Evolutionary conservation across 2,113 vertebrate species (phyloP).

Genomic region (Sapayoa aenigma): DNA sequence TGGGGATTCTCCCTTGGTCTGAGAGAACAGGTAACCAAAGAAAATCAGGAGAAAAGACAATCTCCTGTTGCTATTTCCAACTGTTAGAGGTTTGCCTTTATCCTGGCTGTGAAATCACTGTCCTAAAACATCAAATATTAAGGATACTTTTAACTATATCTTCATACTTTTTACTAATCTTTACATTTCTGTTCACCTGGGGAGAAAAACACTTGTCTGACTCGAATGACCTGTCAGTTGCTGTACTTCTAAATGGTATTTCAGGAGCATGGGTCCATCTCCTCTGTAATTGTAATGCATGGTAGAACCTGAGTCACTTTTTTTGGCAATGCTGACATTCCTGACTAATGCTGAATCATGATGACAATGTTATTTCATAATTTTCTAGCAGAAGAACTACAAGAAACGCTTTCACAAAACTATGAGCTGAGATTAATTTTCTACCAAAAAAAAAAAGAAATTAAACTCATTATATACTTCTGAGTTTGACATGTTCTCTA

Average conservation of each 20-base stretch:
- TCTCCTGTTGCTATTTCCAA: background rate
- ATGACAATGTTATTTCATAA: background rate
- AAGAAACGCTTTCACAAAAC: background rate
- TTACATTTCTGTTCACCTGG: background rate
- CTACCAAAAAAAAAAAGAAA: background rate
- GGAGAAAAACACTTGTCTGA: background rate
- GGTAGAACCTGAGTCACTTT: background rate
- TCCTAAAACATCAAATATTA: background rate
- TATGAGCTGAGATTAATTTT: background rate
- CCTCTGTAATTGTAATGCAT: background rate
- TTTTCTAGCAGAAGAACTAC: background rate
- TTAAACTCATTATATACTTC: background rate
- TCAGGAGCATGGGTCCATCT: background rate
- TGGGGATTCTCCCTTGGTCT: background rate
- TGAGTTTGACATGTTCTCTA: background rate
- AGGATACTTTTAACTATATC: background rate
- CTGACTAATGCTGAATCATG: constrained; percentile 17
- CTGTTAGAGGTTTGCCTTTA: background rate
- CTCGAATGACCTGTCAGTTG: background rate
- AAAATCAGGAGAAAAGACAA: background rate
- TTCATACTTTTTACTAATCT: background rate
- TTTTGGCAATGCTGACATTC: background rate
- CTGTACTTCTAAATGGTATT: background rate
- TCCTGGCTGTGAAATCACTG: background rate
- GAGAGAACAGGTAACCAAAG: background rate